Evolutionary conservation across 1,140 invertebrate genomes (phyloP).

Genomic region (Mactra quadrangularis): DNA sequence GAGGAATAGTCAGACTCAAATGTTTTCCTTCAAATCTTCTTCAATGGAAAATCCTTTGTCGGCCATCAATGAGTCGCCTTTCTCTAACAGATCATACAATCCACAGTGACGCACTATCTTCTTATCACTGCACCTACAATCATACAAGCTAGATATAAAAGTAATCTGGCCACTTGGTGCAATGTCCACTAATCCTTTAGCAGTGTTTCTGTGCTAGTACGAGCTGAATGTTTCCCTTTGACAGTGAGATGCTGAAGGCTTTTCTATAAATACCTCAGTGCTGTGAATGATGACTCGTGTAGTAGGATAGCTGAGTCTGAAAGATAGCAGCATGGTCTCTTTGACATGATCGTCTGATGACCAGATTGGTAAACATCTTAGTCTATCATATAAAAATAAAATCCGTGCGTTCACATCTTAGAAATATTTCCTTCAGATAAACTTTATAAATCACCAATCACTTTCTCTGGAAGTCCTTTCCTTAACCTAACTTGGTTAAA

Average conservation of each 20-base stretch:
- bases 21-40: slow-evolving; percentile 46
- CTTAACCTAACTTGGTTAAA: not conserved
- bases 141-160: slow-evolving; percentile 39
- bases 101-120: slow-evolving; percentile 49
- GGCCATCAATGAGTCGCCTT: slow-evolving; percentile 62
- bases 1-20: slow-evolving; percentile 60
- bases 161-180: slow-evolving; percentile 42
- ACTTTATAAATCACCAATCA: not conserved
- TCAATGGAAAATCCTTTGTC: slow-evolving; percentile 63
- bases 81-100: slow-evolving; percentile 17
- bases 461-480: no score
- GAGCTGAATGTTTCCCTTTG: slow-evolving; percentile 37
- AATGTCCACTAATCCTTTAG: slow-evolving; percentile 38
- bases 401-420: slow-evolving; percentile 30
- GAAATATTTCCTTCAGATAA: slow-evolving; percentile 12
- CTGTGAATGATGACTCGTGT: slow-evolving; percentile 61
- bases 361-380: slow-evolving; percentile 13
- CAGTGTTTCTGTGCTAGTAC: slow-evolving; percentile 59
- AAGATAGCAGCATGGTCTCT: not conserved
- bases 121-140: slow-evolving; percentile 39
- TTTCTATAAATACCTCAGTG: slow-evolving; percentile 55
- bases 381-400: no score
- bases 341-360: slow-evolving; percentile 20
- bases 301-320: slow-evolving; percentile 36
- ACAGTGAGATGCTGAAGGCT: slow-evolving; percentile 30